A percentile compares a stretch with the other conserved stretches of the same genome.
These are phyloP conservation scores for Catotricha subobsoleta DNA, from an alignment of 2,888 invertebrate species.

Conservation along the genomic window DNA sequence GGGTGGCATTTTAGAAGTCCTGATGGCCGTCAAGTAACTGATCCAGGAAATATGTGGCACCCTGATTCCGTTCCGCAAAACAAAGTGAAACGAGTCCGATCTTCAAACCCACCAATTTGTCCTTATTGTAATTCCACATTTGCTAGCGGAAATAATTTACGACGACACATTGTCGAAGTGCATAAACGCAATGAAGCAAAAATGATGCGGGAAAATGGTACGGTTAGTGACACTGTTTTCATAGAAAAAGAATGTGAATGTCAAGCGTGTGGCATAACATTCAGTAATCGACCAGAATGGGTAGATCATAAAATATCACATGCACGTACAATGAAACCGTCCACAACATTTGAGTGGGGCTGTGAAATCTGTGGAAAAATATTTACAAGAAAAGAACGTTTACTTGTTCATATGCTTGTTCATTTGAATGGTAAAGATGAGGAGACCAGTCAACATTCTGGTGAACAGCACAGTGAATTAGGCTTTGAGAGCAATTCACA, in stretches of 20 bases:
- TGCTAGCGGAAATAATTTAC: constrained; percentile 28
- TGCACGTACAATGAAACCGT: constrained; percentile 24
- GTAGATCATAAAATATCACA: constrained; percentile 28
- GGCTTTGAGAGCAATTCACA: constrained; percentile 13
- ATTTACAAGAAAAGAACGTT: constrained; percentile 28
- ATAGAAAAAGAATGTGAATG: constrained; percentile 24
- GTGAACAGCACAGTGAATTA: constrained; percentile 10
- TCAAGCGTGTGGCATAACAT: constrained; percentile 22
- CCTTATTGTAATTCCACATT: constrained; percentile 28
- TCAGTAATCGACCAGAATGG: constrained; percentile 25
- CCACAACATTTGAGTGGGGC: constrained; percentile 29
- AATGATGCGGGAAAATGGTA: constrained; percentile 17
- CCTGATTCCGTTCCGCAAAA: constrained; percentile 7
- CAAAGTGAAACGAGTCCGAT: not conserved
- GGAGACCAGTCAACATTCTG: constrained; percentile 10
- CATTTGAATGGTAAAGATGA: constrained; percentile 21
- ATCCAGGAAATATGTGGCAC: constrained; percentile 12
- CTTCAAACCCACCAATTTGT: constrained; percentile 16
- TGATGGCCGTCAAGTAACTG: constrained; percentile 26
- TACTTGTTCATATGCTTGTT: constrained; percentile 27
- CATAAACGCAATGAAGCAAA: constrained; percentile 18
- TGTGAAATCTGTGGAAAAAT: constrained; percentile 29
- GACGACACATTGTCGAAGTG: constrained; percentile 27
- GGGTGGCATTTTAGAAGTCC: constrained; percentile 29
- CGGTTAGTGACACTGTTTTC: constrained; percentile 21